A percentile compares a stretch with the other conserved stretches of the same genome.
These are phyloP conservation scores for Cantharis rustica DNA, from an alignment of 2,888 invertebrate genomes.

Conservation along the genomic window DNA sequence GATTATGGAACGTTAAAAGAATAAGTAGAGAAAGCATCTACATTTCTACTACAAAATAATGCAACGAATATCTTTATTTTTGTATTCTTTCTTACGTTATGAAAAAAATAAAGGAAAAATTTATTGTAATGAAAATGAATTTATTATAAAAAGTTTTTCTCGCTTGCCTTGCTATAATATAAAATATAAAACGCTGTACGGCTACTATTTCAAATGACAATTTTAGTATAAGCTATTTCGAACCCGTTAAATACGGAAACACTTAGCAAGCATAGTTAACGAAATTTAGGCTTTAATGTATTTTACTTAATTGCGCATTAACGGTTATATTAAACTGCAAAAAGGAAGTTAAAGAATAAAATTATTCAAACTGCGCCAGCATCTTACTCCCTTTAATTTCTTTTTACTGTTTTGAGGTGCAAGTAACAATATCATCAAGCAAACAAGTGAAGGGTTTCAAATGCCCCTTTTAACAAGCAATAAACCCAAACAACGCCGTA, in stretches of 20 bases:
- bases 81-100: neutral
- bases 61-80: neutral
- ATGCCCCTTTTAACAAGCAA: conserved; percentile 50
- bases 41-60: neutral
- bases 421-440: conserved; percentile 36
- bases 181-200: neutral
- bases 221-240: neutral
- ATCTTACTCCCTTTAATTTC: neutral
- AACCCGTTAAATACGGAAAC: conserved; percentile 2
- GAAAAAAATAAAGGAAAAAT: neutral
- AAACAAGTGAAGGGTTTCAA: conserved; percentile 43
- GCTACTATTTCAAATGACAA: neutral
- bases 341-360: neutral
- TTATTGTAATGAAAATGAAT: neutral
- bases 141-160: neutral
- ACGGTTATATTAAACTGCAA: conserved; percentile 4
- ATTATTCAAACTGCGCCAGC: neutral
- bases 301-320: conserved; percentile 1
- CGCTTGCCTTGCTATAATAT: neutral
- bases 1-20: conserved; percentile 31
- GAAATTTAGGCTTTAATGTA: conserved; percentile 3
- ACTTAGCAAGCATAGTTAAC: conserved; percentile 2
- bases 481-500: conserved; percentile 46
- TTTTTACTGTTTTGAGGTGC: conserved; percentile 8
- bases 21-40: conserved; percentile 2